Percentiles rank a stretch among this genome's conserved stretches.
These are phyloP conservation scores for Belgica antarctica DNA, from an alignment of 2,888 invertebrate genomes.

Conservation along the genomic window DNA sequence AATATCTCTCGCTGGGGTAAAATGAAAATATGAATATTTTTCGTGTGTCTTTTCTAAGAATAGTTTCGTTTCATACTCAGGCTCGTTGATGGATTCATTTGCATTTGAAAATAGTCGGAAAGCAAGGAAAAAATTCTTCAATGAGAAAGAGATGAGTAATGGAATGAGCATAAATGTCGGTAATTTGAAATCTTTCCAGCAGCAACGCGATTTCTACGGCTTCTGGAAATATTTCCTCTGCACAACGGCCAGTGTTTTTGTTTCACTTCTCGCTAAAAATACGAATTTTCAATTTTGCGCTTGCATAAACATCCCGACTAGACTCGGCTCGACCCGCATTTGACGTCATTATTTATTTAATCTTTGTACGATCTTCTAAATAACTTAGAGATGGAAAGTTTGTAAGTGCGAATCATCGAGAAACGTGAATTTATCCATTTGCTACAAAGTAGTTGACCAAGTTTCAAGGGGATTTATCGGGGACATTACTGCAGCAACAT, in stretches of 20 bases:
- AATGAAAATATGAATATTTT: constrained; percentile 28
- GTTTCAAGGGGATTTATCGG: too few species aligned
- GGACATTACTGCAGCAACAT: too few species aligned
- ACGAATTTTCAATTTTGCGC: neutral
- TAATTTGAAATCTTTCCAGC: too few species aligned
- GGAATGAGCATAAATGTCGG: neutral
- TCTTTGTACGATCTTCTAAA: neutral
- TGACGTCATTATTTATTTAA: constrained; percentile 38
- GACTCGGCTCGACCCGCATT: neutral
- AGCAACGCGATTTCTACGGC: neutral
- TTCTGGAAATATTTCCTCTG: neutral
- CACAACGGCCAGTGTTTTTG: neutral
- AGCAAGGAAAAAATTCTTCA: neutral
- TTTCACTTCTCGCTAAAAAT: constrained; percentile 1
- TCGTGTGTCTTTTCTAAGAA: constrained; percentile 33
- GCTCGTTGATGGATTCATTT: constrained; percentile 39
- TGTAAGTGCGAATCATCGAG: too few species aligned
- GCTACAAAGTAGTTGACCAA: too few species aligned
- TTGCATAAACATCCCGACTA: constrained; percentile 30
- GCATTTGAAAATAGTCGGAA: constrained; percentile 12
- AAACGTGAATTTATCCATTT: too few species aligned
- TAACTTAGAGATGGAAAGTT: constrained; percentile 6
- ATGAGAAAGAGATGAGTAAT: neutral
- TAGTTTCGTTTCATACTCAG: constrained; percentile 9
- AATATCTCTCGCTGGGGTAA: constrained; percentile 16